These are phyloP conservation scores for Spermophilus dauricus DNA, from an alignment of 2,113 vertebrate genomes.

Conservation along the genomic window DNA sequence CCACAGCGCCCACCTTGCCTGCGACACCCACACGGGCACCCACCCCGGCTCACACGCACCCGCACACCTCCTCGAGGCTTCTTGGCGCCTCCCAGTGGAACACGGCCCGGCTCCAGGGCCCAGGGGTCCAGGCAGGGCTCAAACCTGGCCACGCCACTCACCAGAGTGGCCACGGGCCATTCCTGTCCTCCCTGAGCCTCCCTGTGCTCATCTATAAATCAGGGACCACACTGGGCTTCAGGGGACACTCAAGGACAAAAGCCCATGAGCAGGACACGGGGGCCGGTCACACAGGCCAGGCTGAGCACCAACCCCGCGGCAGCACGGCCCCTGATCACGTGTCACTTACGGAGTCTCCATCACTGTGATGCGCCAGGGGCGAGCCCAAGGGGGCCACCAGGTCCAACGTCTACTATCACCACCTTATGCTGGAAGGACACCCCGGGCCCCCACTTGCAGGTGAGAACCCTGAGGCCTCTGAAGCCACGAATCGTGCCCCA, in stretches of 20 bases:
- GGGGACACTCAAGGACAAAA: rapidly evolving
- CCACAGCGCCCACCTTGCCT: neutral
- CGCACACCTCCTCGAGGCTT: neutral
- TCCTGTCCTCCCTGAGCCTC: neutral
- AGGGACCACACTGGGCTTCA: neutral
- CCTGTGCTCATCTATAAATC: neutral
- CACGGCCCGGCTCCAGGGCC: rapidly evolving
- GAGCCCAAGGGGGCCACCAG: neutral
- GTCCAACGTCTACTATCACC: too few species aligned
- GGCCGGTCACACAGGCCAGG: rapidly evolving
- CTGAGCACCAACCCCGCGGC: rapidly evolving
- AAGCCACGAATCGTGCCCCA: neutral
- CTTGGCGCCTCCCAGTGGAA: neutral
- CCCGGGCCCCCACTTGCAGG: neutral
- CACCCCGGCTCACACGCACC: neutral
- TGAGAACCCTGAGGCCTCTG: neutral
- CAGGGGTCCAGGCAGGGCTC: neutral
- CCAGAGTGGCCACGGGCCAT: neutral
- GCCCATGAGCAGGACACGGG: rapidly evolving
- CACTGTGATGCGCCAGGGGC: neutral
- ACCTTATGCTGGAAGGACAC: rapidly evolving
- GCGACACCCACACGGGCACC: neutral
- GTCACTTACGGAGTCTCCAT: rapidly evolving
- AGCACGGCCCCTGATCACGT: neutral
- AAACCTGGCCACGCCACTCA: neutral